A percentile compares a stretch with the other conserved stretches of the same genome.
phyloP scores from a whole-genome alignment of 2,113 vertebrate genomes.

The Proteles cristata region DNA sequence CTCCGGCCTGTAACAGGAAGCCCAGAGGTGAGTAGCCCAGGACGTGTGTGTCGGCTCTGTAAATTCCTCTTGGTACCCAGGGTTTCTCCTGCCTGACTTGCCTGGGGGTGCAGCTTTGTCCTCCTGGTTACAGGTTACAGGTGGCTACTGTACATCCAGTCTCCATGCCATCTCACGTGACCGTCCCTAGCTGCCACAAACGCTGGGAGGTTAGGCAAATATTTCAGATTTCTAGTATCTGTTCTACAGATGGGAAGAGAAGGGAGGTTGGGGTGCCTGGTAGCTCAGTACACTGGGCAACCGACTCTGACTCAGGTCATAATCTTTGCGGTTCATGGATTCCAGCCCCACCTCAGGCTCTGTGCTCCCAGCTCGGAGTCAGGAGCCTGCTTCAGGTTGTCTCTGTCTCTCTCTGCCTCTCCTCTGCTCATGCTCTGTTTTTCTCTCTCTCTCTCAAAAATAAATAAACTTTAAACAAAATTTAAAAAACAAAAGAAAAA shows the following conservation, averaged over 20 bases:
- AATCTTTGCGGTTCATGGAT: no score
- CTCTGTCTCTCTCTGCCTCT: no score
- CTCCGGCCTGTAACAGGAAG: neutral
- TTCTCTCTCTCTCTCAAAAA: no score
- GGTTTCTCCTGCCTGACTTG: neutral
- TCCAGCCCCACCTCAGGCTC: no score
- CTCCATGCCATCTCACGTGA: neutral
- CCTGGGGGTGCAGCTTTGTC: neutral
- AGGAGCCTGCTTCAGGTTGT: no score
- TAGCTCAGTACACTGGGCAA: no score
- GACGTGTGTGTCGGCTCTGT: neutral
- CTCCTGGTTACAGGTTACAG: neutral
- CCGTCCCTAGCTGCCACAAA: neutral
- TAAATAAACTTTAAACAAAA: no score
- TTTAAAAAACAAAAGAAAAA: neutral
- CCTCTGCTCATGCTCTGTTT: no score
- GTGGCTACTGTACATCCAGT: neutral
- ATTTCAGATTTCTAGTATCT: neutral
- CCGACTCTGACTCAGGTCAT: no score
- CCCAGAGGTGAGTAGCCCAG: neutral
- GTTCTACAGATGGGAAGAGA: neutral
- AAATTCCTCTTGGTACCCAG: neutral
- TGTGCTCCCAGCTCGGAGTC: no score
- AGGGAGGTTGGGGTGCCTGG: neutral
- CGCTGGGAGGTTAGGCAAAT: neutral